Evolutionary conservation across 2,113 vertebrate genomes (phyloP), one percentile per base, ranked within the genome.

Genomic region (Pelvicachromis taeniatus): DNA sequence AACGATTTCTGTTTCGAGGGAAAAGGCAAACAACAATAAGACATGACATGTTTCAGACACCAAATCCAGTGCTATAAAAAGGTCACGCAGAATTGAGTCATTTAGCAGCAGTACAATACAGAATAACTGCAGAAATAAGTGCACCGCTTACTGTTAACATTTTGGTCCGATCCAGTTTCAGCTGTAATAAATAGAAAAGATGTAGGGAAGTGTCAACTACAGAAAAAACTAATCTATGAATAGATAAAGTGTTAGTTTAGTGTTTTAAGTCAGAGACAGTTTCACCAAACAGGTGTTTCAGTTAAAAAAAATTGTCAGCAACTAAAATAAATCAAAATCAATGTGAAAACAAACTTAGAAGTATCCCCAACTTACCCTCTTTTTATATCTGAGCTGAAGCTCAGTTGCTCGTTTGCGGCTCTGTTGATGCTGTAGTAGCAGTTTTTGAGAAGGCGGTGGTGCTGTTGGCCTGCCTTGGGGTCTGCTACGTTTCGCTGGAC

Each of bases 161-260:
- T 94, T 96, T 96, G 88, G 93, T 96, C 61, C 94, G 92, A 87
- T 97, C 96, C 89, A 96, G 87, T 94, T 96, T 96, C 70, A 96
- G 95, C 96, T 97, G 89, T 7, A 88, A 88, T 58, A 53, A 87
- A 81, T 40, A 90, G 53, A 82, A 78, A 83, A 59, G 21, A 1
- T 33, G 45, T 40, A 54, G 4, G 7, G 21, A n/a, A 68, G 42
- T 23, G 42, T 29, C 23, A 70, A 53, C 40, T 79, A 59, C 38
- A 73, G 52, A 45, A 48, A 75, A 75, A 75, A 75, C 0, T 0
- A n/a, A 52, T 75, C 4, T 31, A 52, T n/a, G 10, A 75, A 52
- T 13, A 31, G 26, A 73, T 40, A 17, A 29, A 75, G 70, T 52
- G 26, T 75, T 29, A 50, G 23, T 9, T 31, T 31, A 33, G 11